Conservation (phyloP, 2,113 vertebrate genomes). For the Poicephalus meyeri region DNA sequence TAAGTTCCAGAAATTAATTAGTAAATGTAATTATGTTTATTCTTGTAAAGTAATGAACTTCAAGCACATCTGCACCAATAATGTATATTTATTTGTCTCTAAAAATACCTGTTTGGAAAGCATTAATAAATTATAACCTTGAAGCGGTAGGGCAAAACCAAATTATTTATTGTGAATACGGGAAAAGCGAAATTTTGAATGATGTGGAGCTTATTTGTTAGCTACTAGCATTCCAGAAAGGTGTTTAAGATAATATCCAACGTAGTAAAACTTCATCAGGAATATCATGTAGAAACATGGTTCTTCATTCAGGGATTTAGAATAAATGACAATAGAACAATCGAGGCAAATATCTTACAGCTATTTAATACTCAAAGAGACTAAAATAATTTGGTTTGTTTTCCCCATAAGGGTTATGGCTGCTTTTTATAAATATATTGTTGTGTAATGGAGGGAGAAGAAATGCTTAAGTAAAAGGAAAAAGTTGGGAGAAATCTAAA, state of each 20-base stretch:
- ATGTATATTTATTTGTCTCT: background rate
- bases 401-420: accelerated
- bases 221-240: background rate
- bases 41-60: constrained; percentile 46
- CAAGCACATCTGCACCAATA: background rate
- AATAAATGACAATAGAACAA: background rate
- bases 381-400: background rate
- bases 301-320: background rate
- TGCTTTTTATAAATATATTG: background rate
- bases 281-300: background rate
- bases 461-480: background rate
- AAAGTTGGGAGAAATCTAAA: background rate
- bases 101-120: background rate
- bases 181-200: background rate
- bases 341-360: background rate
- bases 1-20: constrained; percentile 54
- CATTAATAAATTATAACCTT: background rate
- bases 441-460: background rate
- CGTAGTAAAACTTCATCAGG: background rate
- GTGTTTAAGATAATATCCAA: background rate
- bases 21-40: constrained; percentile 40
- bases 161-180: background rate
- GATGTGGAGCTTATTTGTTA: background rate
- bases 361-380: background rate
- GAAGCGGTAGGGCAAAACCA: background rate